A percentile compares a stretch with the other conserved stretches of the same genome.
Evolutionary conservation across 2,113 vertebrate species (phyloP).

Genomic region (Oreocharis arfaki): DNA sequence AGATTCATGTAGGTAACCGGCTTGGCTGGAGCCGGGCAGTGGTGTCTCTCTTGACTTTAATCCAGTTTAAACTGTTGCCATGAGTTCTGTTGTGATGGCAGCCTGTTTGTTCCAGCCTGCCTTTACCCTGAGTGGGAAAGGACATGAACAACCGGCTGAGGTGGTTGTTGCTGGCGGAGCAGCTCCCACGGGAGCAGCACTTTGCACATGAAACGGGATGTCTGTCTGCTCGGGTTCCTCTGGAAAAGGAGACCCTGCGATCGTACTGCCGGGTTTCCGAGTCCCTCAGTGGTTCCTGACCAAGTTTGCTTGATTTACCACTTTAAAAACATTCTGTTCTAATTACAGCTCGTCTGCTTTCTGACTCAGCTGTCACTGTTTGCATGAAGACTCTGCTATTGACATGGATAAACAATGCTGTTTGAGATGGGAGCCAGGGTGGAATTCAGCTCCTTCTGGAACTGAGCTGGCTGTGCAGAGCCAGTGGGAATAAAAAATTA

Average conservation of each 20-base stretch:
- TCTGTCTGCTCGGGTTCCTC: background rate
- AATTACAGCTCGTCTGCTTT: background rate
- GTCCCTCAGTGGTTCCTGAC: background rate
- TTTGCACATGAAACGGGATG: fast-evolving
- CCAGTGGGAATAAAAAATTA: background rate
- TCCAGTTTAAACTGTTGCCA: background rate
- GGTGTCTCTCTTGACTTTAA: background rate
- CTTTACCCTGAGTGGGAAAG: background rate
- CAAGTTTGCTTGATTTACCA: background rate
- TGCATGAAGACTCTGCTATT: background rate
- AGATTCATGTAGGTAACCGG: fast-evolving
- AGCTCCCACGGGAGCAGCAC: fast-evolving
- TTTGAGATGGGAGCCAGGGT: background rate
- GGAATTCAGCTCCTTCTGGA: background rate
- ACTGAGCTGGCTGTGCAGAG: background rate
- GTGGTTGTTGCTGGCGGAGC: background rate
- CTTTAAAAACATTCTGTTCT: constrained; percentile 41
- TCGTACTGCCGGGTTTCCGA: fast-evolving
- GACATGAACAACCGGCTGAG: background rate
- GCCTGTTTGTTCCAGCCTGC: background rate
- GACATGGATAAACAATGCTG: constrained; percentile 14
- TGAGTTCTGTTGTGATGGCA: background rate
- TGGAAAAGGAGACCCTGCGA: background rate
- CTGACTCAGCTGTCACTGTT: constrained; percentile 17
- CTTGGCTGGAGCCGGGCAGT: background rate